phyloP scores from a whole-genome alignment of 1,140 invertebrate genomes.

The Drosophila ercepeae region DNA sequence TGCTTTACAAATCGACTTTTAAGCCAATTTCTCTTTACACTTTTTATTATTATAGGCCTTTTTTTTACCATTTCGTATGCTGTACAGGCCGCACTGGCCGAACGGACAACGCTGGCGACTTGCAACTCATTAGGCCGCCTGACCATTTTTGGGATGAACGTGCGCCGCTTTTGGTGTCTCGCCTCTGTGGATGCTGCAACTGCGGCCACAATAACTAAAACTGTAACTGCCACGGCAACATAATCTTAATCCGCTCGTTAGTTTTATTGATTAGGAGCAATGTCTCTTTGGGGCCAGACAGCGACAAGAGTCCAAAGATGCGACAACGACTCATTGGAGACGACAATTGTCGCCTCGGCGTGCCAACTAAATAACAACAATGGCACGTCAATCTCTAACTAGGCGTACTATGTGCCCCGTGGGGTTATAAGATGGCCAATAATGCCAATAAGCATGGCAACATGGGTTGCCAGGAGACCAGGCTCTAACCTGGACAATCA shows the following conservation, averaged over 20 bases:
- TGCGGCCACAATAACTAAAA: constrained; percentile 27
- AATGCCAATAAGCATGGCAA: constrained; percentile 24
- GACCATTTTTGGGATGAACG: constrained; percentile 76
- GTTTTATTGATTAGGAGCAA: constrained; percentile 80
- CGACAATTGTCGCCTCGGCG: constrained; percentile 81
- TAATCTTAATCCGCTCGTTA: constrained; percentile 82
- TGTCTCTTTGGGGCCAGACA: constrained; percentile 56
- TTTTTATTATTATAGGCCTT: not conserved
- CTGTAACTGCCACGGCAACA: constrained; percentile 46
- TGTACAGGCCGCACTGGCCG: constrained; percentile 25
- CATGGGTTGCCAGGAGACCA: not conserved
- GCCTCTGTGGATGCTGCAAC: constrained; percentile 30
- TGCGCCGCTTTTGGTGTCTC: constrained; percentile 74
- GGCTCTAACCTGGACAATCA: not conserved
- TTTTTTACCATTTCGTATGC: constrained; percentile 65
- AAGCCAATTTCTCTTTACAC: not conserved
- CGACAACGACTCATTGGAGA: constrained; percentile 74
- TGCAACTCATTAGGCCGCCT: constrained; percentile 77
- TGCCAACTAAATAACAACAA: constrained; percentile 79
- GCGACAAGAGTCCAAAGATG: constrained; percentile 23
- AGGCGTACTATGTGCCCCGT: constrained; percentile 63
- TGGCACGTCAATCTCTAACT: constrained; percentile 50
- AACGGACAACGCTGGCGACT: constrained; percentile 34
- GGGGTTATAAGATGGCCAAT: constrained; percentile 54
- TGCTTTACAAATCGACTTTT: not conserved